Percentiles rank a stretch among this genome's conserved stretches.
phyloP scores from a whole-genome alignment of 2,888 invertebrate genomes.

The Cheilosia pagana region DNA sequence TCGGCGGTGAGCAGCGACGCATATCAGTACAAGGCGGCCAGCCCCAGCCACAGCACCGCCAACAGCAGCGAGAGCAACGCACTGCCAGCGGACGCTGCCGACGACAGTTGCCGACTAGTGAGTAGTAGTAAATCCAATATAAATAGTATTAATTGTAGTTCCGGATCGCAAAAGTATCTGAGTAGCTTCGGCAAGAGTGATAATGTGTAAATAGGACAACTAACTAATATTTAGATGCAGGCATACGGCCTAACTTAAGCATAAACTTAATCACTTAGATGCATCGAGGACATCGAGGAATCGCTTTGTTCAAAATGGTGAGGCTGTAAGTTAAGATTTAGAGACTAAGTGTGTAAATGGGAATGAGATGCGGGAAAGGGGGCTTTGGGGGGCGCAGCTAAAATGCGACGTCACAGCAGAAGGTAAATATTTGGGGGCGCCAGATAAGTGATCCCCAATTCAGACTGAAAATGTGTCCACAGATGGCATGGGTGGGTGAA shows the following conservation, averaged over 20 bases:
- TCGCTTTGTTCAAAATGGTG: conserved; percentile 70
- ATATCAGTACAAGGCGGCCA: conserved; percentile 81
- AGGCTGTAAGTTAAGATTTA: conserved; percentile 69
- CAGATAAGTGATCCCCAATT: too few species aligned
- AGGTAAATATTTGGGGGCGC: too few species aligned
- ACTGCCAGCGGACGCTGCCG: conserved; percentile 59
- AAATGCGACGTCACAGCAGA: too few species aligned
- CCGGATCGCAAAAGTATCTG: conserved; percentile 82
- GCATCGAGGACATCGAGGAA: conserved; percentile 29
- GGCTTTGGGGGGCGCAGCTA: background rate
- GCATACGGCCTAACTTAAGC: conserved; percentile 58
- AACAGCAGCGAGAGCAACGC: conserved; percentile 76
- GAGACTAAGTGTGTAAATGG: conserved; percentile 19
- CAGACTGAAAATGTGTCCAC: too few species aligned
- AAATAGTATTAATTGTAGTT: conserved; percentile 76
- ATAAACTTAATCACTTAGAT: conserved; percentile 78
- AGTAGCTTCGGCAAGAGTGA: conserved; percentile 83
- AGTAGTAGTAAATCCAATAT: conserved; percentile 76
- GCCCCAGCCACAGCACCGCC: conserved; percentile 73
- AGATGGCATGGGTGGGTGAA: too few species aligned
- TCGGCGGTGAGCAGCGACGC: conserved; percentile 82
- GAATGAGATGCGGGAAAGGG: background rate
- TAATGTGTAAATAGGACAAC: conserved; percentile 80
- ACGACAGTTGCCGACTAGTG: conserved; percentile 75
- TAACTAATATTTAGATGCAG: conserved; percentile 68